Conservation (phyloP, 1,140 invertebrate species). For the Carcinoscorpius rotundicauda region DNA sequence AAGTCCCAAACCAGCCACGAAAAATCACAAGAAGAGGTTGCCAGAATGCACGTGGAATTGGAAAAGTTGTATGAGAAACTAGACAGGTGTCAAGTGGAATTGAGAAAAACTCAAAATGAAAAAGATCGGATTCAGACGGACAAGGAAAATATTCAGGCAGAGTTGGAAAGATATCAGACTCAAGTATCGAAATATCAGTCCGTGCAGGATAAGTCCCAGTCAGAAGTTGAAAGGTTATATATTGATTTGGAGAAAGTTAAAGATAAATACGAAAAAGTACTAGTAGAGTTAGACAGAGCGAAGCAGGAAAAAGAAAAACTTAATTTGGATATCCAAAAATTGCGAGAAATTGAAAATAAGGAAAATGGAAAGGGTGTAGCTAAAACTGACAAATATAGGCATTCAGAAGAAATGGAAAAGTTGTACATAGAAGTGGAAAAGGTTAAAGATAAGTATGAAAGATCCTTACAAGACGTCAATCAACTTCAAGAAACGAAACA, state of each 20-base stretch:
- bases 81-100: slow-evolving; percentile 65
- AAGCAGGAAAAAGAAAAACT: slow-evolving; percentile 42
- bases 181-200: slow-evolving; percentile 59
- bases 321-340: slow-evolving; percentile 46
- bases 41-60: slow-evolving; percentile 67
- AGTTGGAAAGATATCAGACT: slow-evolving; percentile 59
- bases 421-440: slow-evolving; percentile 52
- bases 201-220: slow-evolving; percentile 61
- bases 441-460: slow-evolving; percentile 36
- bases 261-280: slow-evolving; percentile 66
- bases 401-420: slow-evolving; percentile 30
- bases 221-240: slow-evolving; percentile 60
- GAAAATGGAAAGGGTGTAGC: slow-evolving; percentile 17
- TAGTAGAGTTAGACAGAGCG: slow-evolving; percentile 58
- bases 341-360: slow-evolving; percentile 20
- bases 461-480: slow-evolving; percentile 18
- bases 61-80: slow-evolving; percentile 84
- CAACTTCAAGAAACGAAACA: slow-evolving; percentile 22
- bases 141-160: slow-evolving; percentile 58
- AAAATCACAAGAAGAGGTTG: slow-evolving; percentile 74
- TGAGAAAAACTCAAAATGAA: slow-evolving; percentile 64
- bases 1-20: slow-evolving; percentile 71
- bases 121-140: slow-evolving; percentile 52
- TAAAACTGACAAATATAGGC: slow-evolving; percentile 28
- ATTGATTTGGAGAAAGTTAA: slow-evolving; percentile 75